Evolutionary conservation across 2,888 invertebrate genomes (phyloP), one percentile per base, ranked within the genome.

Genomic region (Metacarcinus magister): DNA sequence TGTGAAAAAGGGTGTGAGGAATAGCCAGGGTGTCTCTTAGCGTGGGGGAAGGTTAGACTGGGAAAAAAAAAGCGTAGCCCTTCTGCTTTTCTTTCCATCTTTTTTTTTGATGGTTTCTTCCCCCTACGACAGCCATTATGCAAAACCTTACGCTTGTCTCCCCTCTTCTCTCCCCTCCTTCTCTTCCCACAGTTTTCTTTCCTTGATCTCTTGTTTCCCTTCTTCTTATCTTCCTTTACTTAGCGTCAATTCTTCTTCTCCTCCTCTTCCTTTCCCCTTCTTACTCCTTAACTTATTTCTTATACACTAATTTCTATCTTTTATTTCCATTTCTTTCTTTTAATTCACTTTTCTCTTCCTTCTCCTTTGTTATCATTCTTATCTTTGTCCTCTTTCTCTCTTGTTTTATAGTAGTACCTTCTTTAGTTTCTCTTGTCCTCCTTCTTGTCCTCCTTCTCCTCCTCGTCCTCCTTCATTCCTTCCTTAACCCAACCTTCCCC

Each of bases 51-150:
- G 3, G 54, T 54, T 54, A 54, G 1, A 54, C 16, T 54, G 54
- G 32, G 32, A 82, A 28, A 67, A 67, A 67, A n/a, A 54, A 54
- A 13, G 54, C n/a, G 67, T 5, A 2, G 32, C 32, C 82, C 32
- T 82, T 32, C 32, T 82, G 8, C 10, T 82, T 82, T 82, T 82
- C 32, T 13, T 10, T 82, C 82, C 5, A n/a, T 67, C 67, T 67
- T 32, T 32, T 32, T 28, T 82, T 82, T 82, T n/a, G n/a, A 82
- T 82, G 82, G 28, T 8, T 32, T 82, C 32, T 13, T 13, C 32
- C 82, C 82, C 82, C 32, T 23, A 82, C 82, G 32, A 82, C 32
- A 32, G 82, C 82, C 82, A 82, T 82, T 82, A 82, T 82, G 82
- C 32, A 82, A 82, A 82, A 82, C 5, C 28, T 7, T 13, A 32